Percentiles rank a stretch among this genome's conserved stretches.
Conservation (phyloP, 2,113 vertebrate species). For the Tympanuchus pallidicinctus region DNA sequence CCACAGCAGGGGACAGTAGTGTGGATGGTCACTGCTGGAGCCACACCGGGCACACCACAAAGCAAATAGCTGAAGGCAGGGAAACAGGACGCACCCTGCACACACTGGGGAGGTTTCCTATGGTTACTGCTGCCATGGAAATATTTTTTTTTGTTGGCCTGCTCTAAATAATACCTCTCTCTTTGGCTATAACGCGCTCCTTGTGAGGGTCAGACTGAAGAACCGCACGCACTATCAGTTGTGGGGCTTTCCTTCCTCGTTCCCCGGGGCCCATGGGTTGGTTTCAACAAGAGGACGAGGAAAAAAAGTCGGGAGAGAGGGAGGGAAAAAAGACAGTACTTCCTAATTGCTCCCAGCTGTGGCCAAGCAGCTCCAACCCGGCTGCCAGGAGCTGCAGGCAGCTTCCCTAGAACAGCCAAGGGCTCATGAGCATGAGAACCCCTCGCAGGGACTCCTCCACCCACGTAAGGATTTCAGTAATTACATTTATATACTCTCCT, state of each 20-base stretch:
- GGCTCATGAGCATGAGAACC: neutral
- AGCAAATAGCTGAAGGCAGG: constrained; percentile 48
- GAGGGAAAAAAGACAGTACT: neutral
- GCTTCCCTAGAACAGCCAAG: neutral
- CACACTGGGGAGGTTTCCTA: constrained; percentile 75
- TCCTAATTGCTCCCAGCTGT: constrained; percentile 67
- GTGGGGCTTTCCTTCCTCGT: neutral
- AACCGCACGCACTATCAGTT: neutral
- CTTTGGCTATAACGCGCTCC: neutral
- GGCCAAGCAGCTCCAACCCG: constrained; percentile 20
- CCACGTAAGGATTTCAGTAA: constrained; percentile 18
- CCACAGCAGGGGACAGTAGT: neutral
- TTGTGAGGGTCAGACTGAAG: neutral
- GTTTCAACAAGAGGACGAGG: constrained; percentile 28
- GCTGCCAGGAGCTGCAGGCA: constrained; percentile 52
- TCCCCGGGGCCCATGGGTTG: neutral
- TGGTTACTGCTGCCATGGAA: constrained; percentile 84
- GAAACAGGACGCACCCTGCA: constrained; percentile 32
- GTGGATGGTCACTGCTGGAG: neutral
- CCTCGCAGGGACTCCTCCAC: neutral
- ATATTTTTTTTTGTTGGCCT: constrained; percentile 70
- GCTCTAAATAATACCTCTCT: constrained; percentile 71
- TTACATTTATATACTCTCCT: constrained; percentile 21
- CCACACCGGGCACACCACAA: neutral
- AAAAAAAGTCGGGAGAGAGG: neutral